These are phyloP conservation scores for Noturus placidus DNA, from an alignment of 2,113 vertebrate species.

Conservation along the genomic window DNA sequence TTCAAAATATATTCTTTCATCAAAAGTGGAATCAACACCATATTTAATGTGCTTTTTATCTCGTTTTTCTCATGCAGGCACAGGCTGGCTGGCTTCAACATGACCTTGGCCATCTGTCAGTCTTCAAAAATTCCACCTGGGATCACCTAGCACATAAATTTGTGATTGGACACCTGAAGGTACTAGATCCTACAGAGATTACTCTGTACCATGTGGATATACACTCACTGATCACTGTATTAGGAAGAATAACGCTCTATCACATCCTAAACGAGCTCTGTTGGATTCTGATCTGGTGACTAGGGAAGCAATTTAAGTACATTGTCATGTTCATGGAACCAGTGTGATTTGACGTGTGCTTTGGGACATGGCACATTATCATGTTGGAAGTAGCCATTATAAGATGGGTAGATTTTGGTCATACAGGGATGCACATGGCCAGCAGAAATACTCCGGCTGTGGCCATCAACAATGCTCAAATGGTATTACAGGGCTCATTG, in stretches of 20 bases:
- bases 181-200: constrained; percentile 33
- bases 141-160: constrained; percentile 90
- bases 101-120: constrained; percentile 93
- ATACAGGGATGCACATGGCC: background rate
- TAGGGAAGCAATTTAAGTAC: background rate
- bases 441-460: background rate
- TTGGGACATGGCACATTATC: background rate
- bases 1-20: too few relatives aligned
- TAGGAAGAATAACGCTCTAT: background rate
- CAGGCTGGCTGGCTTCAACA: constrained; percentile 97
- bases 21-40: background rate
- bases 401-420: background rate
- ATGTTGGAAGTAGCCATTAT: background rate
- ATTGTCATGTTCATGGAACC: background rate
- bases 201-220: background rate
- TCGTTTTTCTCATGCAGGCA: constrained; percentile 65
- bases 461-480: background rate
- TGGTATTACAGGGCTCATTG: background rate
- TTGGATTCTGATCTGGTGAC: background rate
- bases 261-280: background rate
- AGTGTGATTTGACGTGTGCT: background rate
- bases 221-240: background rate
- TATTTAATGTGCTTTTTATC: background rate
- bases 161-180: constrained; percentile 92
- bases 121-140: constrained; percentile 86